Percentiles rank a stretch among this genome's conserved stretches.
Conservation (phyloP, 2,888 invertebrate species). For the Camponotus fellah region DNA sequence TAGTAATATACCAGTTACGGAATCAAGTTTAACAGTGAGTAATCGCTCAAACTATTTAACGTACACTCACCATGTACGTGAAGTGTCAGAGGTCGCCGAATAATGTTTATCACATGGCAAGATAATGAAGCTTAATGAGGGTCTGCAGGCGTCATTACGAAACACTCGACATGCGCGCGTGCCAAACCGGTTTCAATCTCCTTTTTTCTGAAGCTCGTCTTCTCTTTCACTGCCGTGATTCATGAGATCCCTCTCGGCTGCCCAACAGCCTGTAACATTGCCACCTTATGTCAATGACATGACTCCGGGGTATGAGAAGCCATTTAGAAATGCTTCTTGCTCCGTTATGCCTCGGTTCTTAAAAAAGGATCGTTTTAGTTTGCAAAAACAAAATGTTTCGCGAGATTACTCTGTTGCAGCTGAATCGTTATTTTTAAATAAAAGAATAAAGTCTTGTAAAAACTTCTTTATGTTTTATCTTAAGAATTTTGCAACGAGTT, state of each 20-base stretch:
- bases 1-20: neutral
- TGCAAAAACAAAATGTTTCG: slow-evolving; percentile 39
- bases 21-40: slow-evolving; percentile 30
- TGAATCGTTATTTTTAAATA: neutral
- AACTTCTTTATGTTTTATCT: neutral
- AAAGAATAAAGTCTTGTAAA: neutral
- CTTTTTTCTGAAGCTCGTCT: slow-evolving; percentile 65
- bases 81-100: slow-evolving; percentile 55
- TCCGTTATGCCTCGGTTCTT: slow-evolving; percentile 42
- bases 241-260: slow-evolving; percentile 80
- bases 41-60: slow-evolving; percentile 25
- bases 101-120: slow-evolving; percentile 64
- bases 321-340: slow-evolving; percentile 71
- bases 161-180: slow-evolving; percentile 70
- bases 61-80: neutral
- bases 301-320: slow-evolving; percentile 69
- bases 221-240: slow-evolving; percentile 77
- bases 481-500: neutral
- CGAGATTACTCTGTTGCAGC: neutral
- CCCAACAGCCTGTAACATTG: slow-evolving; percentile 84
- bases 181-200: slow-evolving; percentile 78
- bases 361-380: slow-evolving; percentile 25
- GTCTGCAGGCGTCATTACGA: slow-evolving; percentile 67
- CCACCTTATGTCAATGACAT: slow-evolving; percentile 79
- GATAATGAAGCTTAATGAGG: slow-evolving; percentile 74